Evolutionary conservation across 2,888 invertebrate species (phyloP).

Genomic region (Tillus elongatus): DNA sequence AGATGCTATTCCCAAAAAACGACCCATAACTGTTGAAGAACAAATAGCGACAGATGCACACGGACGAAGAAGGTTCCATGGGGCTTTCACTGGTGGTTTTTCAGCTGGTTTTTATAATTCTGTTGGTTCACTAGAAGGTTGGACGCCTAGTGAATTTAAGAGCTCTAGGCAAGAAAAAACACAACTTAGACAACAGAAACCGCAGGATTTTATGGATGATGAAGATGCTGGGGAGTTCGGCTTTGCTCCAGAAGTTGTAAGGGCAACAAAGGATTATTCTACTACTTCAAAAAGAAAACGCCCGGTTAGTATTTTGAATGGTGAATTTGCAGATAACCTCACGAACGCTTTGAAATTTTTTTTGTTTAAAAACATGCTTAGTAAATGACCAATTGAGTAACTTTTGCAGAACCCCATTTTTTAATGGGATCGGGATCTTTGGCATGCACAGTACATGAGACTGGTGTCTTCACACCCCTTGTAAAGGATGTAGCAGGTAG

Average conservation of each 20-base stretch:
- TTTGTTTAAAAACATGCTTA: too few relatives aligned
- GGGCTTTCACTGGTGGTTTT: conserved; percentile 96
- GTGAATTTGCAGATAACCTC: too few relatives aligned
- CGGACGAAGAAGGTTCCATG: conserved; percentile 89
- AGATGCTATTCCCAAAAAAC: conserved; percentile 73
- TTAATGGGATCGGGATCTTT: too few relatives aligned
- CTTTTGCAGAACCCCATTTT: too few relatives aligned
- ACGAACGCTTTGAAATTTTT: too few relatives aligned
- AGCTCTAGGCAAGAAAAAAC: conserved; percentile 74
- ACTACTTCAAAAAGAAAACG: conserved; percentile 41
- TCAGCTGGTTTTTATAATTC: conserved; percentile 97
- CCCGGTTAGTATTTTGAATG: conserved; percentile 14
- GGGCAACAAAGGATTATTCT: conserved; percentile 70
- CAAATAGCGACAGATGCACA: conserved; percentile 84
- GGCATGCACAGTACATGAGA: too few relatives aligned
- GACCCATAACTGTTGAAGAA: conserved; percentile 71
- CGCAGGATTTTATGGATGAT: conserved; percentile 97
- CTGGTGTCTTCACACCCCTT: too few relatives aligned
- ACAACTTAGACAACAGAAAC: conserved; percentile 50
- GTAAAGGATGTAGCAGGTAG: too few relatives aligned
- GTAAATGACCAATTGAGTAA: too few relatives aligned
- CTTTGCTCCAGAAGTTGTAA: conserved; percentile 81
- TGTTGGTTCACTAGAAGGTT: conserved; percentile 93
- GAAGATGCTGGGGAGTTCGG: conserved; percentile 94
- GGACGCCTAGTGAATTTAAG: conserved; percentile 83